These are phyloP conservation scores for Thryonomys swinderianus DNA, from an alignment of 2,113 vertebrate species.

Conservation along the genomic window DNA sequence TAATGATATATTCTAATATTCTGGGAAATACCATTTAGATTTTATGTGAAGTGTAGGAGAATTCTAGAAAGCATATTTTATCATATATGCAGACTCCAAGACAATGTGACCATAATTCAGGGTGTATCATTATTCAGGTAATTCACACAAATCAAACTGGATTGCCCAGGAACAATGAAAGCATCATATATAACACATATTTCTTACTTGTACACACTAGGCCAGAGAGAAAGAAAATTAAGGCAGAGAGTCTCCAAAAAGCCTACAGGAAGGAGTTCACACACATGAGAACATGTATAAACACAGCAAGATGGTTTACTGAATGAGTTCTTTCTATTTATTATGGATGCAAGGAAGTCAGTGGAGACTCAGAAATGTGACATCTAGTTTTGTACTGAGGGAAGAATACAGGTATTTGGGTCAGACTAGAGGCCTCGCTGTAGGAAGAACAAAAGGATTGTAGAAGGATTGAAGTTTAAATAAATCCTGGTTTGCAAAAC, in stretches of 20 bases:
- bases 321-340: neutral
- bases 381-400: conserved; percentile 6
- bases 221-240: neutral
- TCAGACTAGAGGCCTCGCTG: neutral
- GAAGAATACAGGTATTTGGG: neutral
- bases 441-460: neutral
- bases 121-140: neutral
- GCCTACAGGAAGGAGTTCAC: neutral
- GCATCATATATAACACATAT: neutral
- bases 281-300: neutral
- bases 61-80: neutral
- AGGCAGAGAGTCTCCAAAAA: neutral
- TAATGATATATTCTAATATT: conserved; percentile 12
- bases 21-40: neutral
- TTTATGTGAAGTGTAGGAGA: neutral
- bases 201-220: neutral
- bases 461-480: neutral
- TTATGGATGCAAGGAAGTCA: neutral
- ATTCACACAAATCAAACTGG: neutral
- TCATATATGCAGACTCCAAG: neutral
- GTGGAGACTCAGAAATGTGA: neutral
- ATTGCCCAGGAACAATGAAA: neutral
- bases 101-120: neutral
- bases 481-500: conserved; percentile 1
- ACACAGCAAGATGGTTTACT: neutral